Percentiles rank a stretch among this genome's conserved stretches.
These are phyloP conservation scores for Cryptoblepharus egeriae DNA, from an alignment of 2,797 vertebrate genomes.

Conservation along the genomic window DNA sequence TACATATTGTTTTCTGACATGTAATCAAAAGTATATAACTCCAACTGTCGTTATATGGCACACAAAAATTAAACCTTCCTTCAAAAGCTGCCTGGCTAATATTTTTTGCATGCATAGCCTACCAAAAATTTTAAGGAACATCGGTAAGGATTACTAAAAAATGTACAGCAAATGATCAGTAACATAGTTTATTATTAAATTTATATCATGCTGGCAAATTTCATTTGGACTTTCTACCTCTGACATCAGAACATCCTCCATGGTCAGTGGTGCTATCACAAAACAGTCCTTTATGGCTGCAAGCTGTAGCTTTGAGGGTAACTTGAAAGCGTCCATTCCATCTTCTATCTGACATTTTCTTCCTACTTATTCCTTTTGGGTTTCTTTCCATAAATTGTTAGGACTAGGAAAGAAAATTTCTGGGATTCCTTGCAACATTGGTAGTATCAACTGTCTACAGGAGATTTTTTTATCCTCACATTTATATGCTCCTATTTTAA, in stretches of 20 bases:
- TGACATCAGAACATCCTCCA: not conserved
- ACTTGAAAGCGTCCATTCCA: not conserved
- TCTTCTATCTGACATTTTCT: no score
- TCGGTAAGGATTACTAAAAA: not conserved
- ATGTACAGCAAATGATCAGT: not conserved
- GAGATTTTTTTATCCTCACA: not conserved
- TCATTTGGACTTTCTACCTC: not conserved
- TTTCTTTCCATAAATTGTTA: not conserved
- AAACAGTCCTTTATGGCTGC: not conserved
- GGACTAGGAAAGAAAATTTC: not conserved
- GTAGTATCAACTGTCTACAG: not conserved
- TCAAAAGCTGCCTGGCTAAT: no score
- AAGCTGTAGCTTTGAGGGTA: not conserved
- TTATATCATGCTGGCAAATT: no score
- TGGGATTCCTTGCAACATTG: not conserved
- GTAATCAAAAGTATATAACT: no score
- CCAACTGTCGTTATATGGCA: no score
- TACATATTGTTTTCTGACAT: no score
- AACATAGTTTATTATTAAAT: not conserved
- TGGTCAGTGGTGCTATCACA: no score
- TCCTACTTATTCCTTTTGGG: not conserved
- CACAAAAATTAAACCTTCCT: no score
- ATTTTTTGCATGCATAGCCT: no score
- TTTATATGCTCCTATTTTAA: constrained; percentile 6
- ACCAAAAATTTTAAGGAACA: no score